These are phyloP conservation scores for Coregonus ussuriensis DNA, from an alignment of 2,797 vertebrate genomes.

Conservation along the genomic window DNA sequence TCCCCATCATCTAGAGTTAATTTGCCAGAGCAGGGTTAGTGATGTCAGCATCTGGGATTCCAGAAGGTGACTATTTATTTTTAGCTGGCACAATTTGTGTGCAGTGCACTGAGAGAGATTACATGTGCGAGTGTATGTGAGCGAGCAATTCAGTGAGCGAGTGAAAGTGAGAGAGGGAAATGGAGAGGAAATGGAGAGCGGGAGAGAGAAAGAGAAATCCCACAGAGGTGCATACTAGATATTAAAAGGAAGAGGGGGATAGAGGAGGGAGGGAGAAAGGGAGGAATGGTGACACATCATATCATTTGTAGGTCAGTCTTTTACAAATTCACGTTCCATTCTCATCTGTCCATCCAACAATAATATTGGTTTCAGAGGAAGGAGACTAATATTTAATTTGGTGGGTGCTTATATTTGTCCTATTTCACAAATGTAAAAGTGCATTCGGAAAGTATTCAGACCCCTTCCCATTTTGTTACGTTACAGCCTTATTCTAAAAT, in stretches of 20 bases:
- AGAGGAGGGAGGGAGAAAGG: not conserved
- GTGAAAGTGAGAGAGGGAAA: not conserved
- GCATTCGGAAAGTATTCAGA: too few species aligned
- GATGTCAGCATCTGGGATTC: slow-evolving; percentile 35
- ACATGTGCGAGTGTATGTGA: not conserved
- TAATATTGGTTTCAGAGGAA: not conserved
- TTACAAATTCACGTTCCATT: not conserved
- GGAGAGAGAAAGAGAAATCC: not conserved
- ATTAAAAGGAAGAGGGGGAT: not conserved
- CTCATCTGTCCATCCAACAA: not conserved
- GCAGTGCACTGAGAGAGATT: not conserved
- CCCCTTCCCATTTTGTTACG: too few species aligned
- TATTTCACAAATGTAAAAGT: too few species aligned
- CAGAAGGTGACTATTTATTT: slow-evolving; percentile 27
- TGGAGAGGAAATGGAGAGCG: not conserved
- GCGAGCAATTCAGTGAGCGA: not conserved
- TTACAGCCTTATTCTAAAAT: too few species aligned
- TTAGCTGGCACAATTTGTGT: slow-evolving; percentile 16
- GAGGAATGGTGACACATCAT: not conserved
- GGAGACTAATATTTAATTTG: not conserved
- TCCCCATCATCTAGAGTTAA: slow-evolving; percentile 17
- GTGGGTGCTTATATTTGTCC: too few species aligned
- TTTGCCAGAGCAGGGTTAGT: slow-evolving; percentile 22
- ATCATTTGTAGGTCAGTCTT: not conserved
- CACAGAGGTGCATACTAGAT: not conserved